Evolutionary conservation across 2,797 vertebrate genomes (phyloP).

Genomic region (Sylvia borin): DNA sequence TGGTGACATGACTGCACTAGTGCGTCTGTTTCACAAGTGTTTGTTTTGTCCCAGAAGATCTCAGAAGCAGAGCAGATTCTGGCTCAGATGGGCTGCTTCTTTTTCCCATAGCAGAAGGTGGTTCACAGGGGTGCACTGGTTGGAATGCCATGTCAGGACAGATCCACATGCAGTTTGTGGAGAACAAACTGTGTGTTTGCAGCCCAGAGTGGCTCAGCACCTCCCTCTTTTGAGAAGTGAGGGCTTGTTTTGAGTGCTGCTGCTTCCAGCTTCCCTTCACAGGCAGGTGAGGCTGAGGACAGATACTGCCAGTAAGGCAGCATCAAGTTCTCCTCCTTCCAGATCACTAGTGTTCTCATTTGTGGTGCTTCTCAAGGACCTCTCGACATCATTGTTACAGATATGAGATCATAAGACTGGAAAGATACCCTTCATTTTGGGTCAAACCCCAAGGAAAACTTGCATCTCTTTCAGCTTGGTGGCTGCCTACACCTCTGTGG

Average conservation of each 20-base stretch:
- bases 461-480: not conserved
- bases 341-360: not conserved
- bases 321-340: not conserved
- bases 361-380: not conserved
- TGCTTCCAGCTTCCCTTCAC: not conserved
- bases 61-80: not conserved
- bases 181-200: not conserved
- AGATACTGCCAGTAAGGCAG: not conserved
- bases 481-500: not conserved
- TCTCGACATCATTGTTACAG: not conserved
- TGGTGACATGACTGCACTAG: rapidly evolving
- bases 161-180: not conserved
- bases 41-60: not conserved
- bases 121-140: not conserved
- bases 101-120: not conserved
- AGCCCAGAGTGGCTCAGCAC: not conserved
- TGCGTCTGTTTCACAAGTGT: not conserved
- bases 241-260: not conserved
- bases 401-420: not conserved
- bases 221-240: not conserved
- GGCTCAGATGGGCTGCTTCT: not conserved
- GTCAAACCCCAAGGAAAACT: not conserved
- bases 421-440: not conserved
- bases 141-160: not conserved
- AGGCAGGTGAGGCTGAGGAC: not conserved